These are phyloP conservation scores for Corbicula japonica DNA, from an alignment of 2,888 invertebrate species.

Conservation along the genomic window DNA sequence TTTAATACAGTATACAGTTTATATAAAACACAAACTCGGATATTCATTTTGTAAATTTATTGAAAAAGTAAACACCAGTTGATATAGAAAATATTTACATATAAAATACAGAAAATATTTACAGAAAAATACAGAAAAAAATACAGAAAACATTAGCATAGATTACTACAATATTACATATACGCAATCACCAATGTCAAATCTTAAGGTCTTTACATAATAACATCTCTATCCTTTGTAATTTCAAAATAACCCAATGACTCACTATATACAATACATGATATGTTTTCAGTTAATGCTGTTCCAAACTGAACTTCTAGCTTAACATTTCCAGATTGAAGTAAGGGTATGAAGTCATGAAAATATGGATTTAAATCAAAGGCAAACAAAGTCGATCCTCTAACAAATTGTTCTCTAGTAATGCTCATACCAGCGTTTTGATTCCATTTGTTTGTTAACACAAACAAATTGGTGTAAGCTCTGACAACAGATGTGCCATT, in stretches of 20 bases:
- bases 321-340: conserved; percentile 32
- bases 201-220: neutral
- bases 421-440: no score
- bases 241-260: conserved; percentile 16
- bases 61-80: neutral
- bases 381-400: no score
- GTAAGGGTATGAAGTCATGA: neutral
- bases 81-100: neutral
- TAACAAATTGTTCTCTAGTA: no score
- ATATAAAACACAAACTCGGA: neutral
- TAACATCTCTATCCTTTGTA: conserved; percentile 6
- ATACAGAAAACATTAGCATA: neutral
- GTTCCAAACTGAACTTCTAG: conserved; percentile 36
- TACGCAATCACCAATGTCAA: neutral
- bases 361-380: no score
- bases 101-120: neutral
- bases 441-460: no score
- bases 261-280: conserved; percentile 33
- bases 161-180: neutral
- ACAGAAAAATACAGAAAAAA: neutral
- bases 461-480: no score
- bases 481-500: no score
- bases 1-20: neutral
- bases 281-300: conserved; percentile 24
- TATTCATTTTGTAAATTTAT: neutral